Evolutionary conservation across 2,888 invertebrate species (phyloP), one percentile per base, ranked within the genome.

Genomic region (Leptopilina syphax): DNA sequence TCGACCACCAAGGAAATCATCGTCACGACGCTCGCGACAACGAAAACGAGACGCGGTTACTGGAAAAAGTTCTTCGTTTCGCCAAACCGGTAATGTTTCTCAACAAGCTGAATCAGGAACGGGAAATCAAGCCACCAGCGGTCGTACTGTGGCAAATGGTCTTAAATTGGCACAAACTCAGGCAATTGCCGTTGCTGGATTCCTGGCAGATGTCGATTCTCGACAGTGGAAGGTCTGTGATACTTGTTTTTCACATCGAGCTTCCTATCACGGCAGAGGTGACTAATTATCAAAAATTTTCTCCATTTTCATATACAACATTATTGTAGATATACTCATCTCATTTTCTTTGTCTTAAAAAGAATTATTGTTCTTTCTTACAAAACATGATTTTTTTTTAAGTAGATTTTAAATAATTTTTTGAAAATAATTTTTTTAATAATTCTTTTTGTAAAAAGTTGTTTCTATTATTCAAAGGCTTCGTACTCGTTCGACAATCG

Each of bases 161-260:
- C 93, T 96, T 84, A 95, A 95, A 90, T 92, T 95, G 87, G 95
- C 95, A 84, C 95, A 95, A 92, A 94, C 94, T 78, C 95, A 95
- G 92, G 95, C 95, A 81, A 95, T 96, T 94, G 95, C 95, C 82
- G 94, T 94, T 83, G 95, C 95, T 83, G 95, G 95, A 84, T 94
- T 95, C 91, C 92, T 94, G 88, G 94, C 94, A 77, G 93, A 93
- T 83, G 90, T 90, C 81, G 90, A 89, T 83, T 93, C 88, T 91
- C 93, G 85, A 90, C 94, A 91, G 86, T 93, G 91, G 92, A 92
- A 87, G 87, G 91, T 90, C 89, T 91, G 89, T 89, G 89, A 90
- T 84, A 89, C 89, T 86, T 91, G 89, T 85, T 88, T 91, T 88
- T 91, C 92, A 86, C 94, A 94, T 92, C 93, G 94, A 92, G 94